Evolutionary conservation across 2,797 vertebrate genomes (phyloP).

Genomic region (Epinephelus awoara): DNA sequence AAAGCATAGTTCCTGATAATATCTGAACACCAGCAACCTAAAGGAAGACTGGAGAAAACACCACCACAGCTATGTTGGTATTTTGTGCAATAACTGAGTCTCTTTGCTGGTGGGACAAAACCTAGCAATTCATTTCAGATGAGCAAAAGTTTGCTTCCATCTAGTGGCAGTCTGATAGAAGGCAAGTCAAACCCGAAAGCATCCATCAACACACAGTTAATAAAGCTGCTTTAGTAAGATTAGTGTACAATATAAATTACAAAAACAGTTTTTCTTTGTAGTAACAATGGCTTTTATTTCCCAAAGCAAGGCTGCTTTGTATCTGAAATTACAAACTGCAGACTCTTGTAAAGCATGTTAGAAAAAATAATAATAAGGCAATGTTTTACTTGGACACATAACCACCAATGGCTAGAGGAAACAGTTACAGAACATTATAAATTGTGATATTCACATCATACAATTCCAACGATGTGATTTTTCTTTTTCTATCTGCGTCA

Average conservation of each 20-base stretch:
- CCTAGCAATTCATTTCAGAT: background rate
- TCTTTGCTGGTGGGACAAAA: background rate
- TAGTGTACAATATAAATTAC: background rate
- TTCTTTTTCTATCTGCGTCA: constrained; percentile 15
- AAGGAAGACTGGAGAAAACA: background rate
- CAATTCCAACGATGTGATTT: background rate
- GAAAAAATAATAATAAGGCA: constrained; percentile 41
- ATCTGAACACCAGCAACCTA: background rate
- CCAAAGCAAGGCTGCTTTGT: constrained; percentile 60
- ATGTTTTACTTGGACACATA: constrained; percentile 40
- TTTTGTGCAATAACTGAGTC: background rate
- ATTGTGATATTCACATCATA: constrained; percentile 5
- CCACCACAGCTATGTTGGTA: background rate
- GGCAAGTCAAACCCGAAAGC: background rate
- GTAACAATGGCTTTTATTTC: constrained; percentile 79
- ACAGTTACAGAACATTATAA: constrained; percentile 24
- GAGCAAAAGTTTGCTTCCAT: constrained; percentile 57
- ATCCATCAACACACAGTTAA: background rate
- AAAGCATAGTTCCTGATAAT: constrained; percentile 12
- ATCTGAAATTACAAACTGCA: constrained; percentile 49
- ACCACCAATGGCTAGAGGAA: constrained; percentile 9
- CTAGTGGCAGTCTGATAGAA: constrained; percentile 65
- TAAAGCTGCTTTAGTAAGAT: background rate
- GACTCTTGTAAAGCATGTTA: constrained; percentile 63
- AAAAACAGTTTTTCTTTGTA: constrained; percentile 38